Evolutionary conservation across 64 coral and sea anemone species (phyloP), one percentile per base, ranked within the genome.

Genomic region (Dendronephthya gigantea): DNA sequence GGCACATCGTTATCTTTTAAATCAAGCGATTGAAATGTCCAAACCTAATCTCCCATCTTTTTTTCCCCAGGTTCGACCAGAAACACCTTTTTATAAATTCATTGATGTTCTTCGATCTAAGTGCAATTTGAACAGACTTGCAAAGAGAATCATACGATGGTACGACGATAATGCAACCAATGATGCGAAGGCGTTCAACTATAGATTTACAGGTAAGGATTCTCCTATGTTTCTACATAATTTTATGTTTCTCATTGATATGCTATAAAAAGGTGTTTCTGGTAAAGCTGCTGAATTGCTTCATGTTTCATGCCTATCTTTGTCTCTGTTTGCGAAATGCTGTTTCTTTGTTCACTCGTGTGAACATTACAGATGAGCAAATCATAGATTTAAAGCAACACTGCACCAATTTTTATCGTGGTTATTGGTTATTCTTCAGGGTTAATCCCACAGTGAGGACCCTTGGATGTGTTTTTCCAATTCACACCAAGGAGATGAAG

Each of bases 141-240:
- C 84, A 25, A 95, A 91, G 11, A 87, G n/a, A 56, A 48, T 95
- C 51, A 95, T 47, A n/a, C 33, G 81, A 8, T 95, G 93, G 90
- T 95, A 88, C 48, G 22, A 66, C 29, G 58, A 66, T 22, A 66
- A 89, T 29, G 89, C 74, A 2, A 81, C 51, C 49, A 86, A 29
- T 19, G 59, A 50, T 0, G 81, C 49, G 16, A 83, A 82, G 28
- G 72, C 81, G 41, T 88, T 94, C 86, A 22, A 86, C 12, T 91
- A 91, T 83, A 56, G 92, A 89, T 87, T 94, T 39, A 94, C 92
- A 30, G 86, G 92, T 45, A 45, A 45, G 41, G 41, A 45, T 11
- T 45, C 41, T 45, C 41, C 4, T 6, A 45, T 45, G 41, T 45
- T 45, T 45, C 11, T 45, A 45, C 41, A 45, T 45, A 45, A 45